Conservation (phyloP, 2,113 vertebrate species). For the Litocranius walleri region DNA sequence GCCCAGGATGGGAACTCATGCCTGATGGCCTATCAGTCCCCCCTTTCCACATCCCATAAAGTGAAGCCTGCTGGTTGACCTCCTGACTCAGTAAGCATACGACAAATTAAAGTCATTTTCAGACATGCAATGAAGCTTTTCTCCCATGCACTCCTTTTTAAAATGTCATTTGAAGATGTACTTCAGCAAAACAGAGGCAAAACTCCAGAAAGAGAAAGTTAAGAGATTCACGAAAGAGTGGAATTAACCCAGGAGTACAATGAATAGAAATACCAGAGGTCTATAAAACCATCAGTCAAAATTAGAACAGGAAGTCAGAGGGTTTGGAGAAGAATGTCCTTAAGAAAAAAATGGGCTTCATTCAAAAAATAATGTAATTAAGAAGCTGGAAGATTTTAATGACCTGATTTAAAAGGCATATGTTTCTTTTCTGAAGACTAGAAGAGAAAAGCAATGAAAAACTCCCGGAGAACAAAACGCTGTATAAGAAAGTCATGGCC, state of each 20-base stretch:
- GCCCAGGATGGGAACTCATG: background rate
- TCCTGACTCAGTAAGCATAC: background rate
- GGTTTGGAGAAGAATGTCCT: slow-evolving; percentile 1
- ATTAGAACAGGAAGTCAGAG: slow-evolving; percentile 56
- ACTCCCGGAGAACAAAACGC: slow-evolving; percentile 13
- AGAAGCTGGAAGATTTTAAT: slow-evolving; percentile 43
- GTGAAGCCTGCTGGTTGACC: background rate
- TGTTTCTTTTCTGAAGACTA: slow-evolving; percentile 47
- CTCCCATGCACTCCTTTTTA: background rate
- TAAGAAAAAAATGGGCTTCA: slow-evolving; percentile 53
- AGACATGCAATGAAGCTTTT: background rate
- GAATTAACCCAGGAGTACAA: background rate
- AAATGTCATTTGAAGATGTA: slow-evolving; percentile 2
- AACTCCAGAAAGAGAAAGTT: background rate
- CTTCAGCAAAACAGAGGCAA: background rate
- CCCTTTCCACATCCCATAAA: background rate
- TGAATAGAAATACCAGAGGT: slow-evolving; percentile 32
- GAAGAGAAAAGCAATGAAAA: slow-evolving; percentile 46
- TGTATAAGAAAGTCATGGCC: background rate
- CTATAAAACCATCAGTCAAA: slow-evolving; percentile 22
- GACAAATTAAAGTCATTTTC: background rate
- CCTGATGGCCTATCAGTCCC: background rate
- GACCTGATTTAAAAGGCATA: slow-evolving; percentile 49
- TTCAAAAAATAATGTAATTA: slow-evolving; percentile 54
- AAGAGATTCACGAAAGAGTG: background rate